These are phyloP conservation scores for Lasiurus cinereus DNA, from an alignment of 2,113 vertebrate species.

Conservation along the genomic window DNA sequence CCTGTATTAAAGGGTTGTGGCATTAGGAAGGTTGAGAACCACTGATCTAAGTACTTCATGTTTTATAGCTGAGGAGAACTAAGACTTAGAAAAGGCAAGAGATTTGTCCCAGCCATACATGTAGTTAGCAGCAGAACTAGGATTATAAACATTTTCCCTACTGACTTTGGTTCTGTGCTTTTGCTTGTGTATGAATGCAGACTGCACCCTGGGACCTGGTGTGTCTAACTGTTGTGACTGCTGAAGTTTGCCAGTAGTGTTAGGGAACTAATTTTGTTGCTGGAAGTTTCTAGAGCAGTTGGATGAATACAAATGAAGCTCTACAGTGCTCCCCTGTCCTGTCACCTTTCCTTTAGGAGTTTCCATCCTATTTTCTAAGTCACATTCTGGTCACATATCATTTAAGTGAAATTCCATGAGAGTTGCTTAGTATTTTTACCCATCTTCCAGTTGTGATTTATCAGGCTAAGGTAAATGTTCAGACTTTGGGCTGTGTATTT, in stretches of 20 bases:
- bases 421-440: background rate
- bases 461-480: background rate
- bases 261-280: background rate
- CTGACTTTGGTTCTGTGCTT: background rate
- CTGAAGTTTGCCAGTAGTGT: background rate
- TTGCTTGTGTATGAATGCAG: background rate
- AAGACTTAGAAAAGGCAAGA: background rate
- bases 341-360: background rate
- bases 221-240: background rate
- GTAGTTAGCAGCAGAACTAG: background rate
- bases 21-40: too few relatives aligned
- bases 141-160: background rate
- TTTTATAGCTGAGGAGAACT: background rate
- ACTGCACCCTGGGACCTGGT: background rate
- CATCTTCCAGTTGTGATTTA: background rate
- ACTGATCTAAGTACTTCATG: background rate
- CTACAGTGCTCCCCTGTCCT: background rate
- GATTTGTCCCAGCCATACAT: background rate
- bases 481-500: background rate
- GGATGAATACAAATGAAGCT: background rate
- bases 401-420: background rate
- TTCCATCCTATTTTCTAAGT: background rate
- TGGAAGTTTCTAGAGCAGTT: background rate
- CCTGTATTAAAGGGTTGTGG: too few relatives aligned
- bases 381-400: background rate